Percentiles rank a stretch among this genome's conserved stretches.
These are phyloP conservation scores for Sinella curviseta DNA, from an alignment of 1,140 invertebrate species.

Conservation along the genomic window DNA sequence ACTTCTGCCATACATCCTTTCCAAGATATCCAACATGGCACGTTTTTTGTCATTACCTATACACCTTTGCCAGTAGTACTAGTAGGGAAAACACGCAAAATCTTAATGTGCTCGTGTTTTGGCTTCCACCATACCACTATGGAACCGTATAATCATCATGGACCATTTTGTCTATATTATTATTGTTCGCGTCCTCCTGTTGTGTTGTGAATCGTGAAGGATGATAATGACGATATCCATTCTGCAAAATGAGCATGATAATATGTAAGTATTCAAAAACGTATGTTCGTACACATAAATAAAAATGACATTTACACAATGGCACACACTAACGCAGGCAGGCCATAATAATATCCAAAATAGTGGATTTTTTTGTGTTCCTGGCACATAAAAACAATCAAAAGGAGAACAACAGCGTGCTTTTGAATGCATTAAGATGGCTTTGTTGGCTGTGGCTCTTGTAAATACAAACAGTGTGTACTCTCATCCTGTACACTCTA, in stretches of 20 bases:
- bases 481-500: neutral
- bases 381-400: conserved; percentile 25
- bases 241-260: no score
- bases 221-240: neutral
- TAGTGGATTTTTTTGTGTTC: neutral
- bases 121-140: no score
- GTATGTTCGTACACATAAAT: neutral
- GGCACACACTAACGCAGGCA: neutral
- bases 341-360: neutral
- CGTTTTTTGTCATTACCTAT: no score
- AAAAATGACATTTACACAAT: conserved; percentile 15
- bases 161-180: no score
- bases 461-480: neutral
- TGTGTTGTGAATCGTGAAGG: neutral
- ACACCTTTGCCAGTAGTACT: no score
- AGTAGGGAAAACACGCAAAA: no score
- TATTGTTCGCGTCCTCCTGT: neutral
- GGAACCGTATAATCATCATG: no score
- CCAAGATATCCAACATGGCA: neutral
- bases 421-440: neutral
- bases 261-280: neutral
- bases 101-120: no score
- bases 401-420: neutral
- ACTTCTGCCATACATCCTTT: no score
- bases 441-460: neutral